Evolutionary conservation across 2,888 invertebrate species (phyloP).

Genomic region (Calliopum simillimum): DNA sequence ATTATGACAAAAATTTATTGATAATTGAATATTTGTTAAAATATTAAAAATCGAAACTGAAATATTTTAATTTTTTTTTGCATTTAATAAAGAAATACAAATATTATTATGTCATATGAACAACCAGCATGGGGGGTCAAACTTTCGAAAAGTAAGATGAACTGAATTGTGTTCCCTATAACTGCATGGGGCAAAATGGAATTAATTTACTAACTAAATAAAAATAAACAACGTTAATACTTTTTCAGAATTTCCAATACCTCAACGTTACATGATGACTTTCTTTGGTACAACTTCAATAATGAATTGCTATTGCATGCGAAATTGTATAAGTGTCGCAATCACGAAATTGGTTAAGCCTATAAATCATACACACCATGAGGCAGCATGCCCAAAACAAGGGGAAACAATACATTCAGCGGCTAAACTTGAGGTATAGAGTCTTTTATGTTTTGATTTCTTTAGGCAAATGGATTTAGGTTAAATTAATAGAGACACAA

Average conservation of each 20-base stretch:
- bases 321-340: slow-evolving; percentile 76
- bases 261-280: slow-evolving; percentile 75
- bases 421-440: no score
- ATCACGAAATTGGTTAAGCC: slow-evolving; percentile 75
- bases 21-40: no score
- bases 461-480: no score
- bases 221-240: not conserved
- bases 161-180: not conserved
- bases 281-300: slow-evolving; percentile 77
- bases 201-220: slow-evolving; percentile 9
- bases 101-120: not conserved
- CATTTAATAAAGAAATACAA: no score
- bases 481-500: no score
- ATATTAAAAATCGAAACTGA: no score
- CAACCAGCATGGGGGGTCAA: slow-evolving; percentile 18
- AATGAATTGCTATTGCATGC: slow-evolving; percentile 78
- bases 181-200: no score
- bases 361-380: slow-evolving; percentile 26
- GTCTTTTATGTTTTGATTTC: no score
- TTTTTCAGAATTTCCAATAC: slow-evolving; percentile 72
- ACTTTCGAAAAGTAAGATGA: slow-evolving; percentile 21
- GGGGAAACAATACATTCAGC: not conserved
- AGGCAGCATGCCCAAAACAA: slow-evolving; percentile 33
- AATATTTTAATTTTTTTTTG: no score
- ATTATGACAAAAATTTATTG: no score